Conservation (phyloP, 2,888 invertebrate species). For the Rotaria macrura region DNA sequence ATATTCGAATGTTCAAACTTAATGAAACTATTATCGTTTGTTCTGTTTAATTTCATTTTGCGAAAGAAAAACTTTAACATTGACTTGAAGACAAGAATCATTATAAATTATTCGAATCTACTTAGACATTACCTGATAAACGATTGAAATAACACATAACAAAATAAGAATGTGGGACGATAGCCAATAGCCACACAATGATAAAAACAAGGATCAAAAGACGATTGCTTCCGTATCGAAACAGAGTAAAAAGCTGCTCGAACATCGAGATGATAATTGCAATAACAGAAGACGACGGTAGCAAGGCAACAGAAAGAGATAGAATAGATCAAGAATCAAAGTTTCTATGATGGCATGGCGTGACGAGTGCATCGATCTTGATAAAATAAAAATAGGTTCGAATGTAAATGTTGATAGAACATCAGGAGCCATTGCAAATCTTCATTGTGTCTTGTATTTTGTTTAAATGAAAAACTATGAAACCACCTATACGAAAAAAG, state of each 20-base stretch:
- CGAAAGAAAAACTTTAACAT: not conserved
- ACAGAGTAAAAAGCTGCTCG: not conserved
- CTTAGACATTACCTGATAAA: not conserved
- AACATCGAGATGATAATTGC: not conserved
- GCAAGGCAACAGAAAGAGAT: not conserved
- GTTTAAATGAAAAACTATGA: too few relatives aligned
- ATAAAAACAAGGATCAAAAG: not conserved
- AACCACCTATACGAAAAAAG: too few relatives aligned
- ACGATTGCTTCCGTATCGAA: not conserved
- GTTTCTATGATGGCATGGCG: not conserved
- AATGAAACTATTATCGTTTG: too few relatives aligned
- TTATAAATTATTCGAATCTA: not conserved
- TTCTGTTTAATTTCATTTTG: too few relatives aligned
- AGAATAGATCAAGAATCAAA: not conserved
- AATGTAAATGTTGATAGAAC: not conserved
- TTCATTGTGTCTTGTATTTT: not conserved
- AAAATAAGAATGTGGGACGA: not conserved
- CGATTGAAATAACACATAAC: slow-evolving; percentile 20
- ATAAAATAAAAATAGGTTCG: not conserved
- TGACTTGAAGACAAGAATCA: not conserved
- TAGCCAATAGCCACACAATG: not conserved
- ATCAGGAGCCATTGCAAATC: not conserved
- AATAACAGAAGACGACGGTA: not conserved
- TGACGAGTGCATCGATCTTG: not conserved
- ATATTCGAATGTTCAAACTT: not conserved